Conservation (phyloP, 1,140 invertebrate species). For the Pectinophora gossypiella region DNA sequence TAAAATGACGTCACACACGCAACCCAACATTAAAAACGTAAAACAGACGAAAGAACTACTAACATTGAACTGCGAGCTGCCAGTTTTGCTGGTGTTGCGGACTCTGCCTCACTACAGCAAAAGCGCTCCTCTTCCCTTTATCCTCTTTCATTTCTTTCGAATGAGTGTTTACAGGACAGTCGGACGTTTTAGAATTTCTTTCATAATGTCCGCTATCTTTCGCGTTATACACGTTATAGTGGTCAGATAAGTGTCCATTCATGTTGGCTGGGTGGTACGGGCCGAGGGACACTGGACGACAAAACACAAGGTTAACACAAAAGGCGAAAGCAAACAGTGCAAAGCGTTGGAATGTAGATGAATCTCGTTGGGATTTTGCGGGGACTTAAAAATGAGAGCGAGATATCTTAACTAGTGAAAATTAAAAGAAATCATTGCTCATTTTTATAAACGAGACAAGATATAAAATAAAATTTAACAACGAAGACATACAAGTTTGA, state of each 20-base stretch:
- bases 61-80: constrained; percentile 79
- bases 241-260: constrained; percentile 64
- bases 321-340: constrained; percentile 41
- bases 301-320: constrained; percentile 62
- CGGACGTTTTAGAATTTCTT: constrained; percentile 62
- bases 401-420: no score
- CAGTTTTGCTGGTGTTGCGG: constrained; percentile 77
- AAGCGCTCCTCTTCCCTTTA: constrained; percentile 64
- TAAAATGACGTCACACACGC: no score
- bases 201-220: constrained; percentile 68
- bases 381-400: no score
- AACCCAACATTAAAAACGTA: no score
- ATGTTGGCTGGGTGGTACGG: constrained; percentile 62
- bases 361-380: no score
- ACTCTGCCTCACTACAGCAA: constrained; percentile 62
- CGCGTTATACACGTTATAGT: constrained; percentile 76
- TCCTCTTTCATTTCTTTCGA: constrained; percentile 60
- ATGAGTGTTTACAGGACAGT: constrained; percentile 64
- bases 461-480: no score
- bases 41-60: constrained; percentile 67
- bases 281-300: constrained; percentile 61
- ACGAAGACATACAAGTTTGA: no score
- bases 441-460: no score
- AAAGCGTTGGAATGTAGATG: constrained; percentile 44
- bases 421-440: no score